Percentiles rank a stretch among this genome's conserved stretches.
phyloP scores from a whole-genome alignment of 2,113 vertebrate species.

The Origma solitaria region DNA sequence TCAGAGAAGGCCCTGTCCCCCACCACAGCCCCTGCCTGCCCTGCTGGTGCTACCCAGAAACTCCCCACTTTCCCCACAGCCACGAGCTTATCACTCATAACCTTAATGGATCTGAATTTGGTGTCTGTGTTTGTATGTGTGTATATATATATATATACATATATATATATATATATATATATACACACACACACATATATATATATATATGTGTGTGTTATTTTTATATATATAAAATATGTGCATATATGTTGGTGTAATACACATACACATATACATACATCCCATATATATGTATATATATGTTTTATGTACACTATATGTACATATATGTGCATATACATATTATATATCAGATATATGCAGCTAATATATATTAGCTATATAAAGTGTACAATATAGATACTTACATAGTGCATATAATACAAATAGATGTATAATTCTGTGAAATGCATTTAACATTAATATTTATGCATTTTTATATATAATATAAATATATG shows the following conservation, averaged over 20 bases:
- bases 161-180: neutral
- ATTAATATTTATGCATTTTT: neutral
- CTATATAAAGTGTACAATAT: neutral
- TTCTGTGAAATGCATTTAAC: neutral
- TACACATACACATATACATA: neutral
- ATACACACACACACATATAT: no score
- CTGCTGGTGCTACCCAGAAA: neutral
- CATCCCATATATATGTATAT: neutral
- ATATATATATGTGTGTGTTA: no score
- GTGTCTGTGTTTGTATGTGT: rapidly evolving
- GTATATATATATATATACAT: no score
- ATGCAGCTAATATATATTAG: neutral
- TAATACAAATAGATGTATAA: neutral
- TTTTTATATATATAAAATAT: neutral
- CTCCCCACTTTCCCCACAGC: neutral
- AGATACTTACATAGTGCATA: neutral
- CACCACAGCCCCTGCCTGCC: neutral
- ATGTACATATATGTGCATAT: neutral
- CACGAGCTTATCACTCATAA: neutral
- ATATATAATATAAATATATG: neutral
- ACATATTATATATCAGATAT: neutral
- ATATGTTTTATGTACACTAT: neutral
- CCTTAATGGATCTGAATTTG: neutral
- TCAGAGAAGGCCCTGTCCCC: neutral
- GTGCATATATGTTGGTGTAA: neutral